Percentiles rank a stretch among this genome's conserved stretches.
These are phyloP conservation scores for Temnothorax nylanderi DNA, from an alignment of 1,140 invertebrate species.

Conservation along the genomic window DNA sequence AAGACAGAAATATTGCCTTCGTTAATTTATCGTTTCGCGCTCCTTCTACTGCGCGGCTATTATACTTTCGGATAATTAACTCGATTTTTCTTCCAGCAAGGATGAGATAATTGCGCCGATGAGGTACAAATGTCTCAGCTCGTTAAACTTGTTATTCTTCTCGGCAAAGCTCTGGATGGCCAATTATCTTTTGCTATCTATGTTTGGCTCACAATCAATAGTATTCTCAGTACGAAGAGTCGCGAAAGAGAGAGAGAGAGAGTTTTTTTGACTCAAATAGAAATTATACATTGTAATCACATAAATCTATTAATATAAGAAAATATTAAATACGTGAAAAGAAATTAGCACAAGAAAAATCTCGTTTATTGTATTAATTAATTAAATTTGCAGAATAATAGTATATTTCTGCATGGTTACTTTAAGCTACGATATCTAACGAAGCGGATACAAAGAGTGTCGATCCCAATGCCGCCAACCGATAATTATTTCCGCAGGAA, in stretches of 20 bases:
- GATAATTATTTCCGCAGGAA: slow-evolving; percentile 73
- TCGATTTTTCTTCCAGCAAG: slow-evolving; percentile 74
- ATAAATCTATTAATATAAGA: neutral
- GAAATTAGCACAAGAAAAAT: neutral
- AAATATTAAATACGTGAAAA: neutral
- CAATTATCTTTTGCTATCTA: slow-evolving; percentile 64
- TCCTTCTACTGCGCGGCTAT: slow-evolving; percentile 57
- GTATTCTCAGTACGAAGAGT: neutral
- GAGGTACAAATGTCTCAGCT: slow-evolving; percentile 74
- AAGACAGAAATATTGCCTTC: slow-evolving; percentile 72
- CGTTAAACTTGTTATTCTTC: slow-evolving; percentile 75
- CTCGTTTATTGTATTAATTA: neutral
- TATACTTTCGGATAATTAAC: slow-evolving; percentile 77
- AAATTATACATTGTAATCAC: neutral
- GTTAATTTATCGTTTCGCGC: slow-evolving; percentile 72
- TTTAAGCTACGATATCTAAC: slow-evolving; percentile 13
- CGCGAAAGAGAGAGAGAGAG: neutral
- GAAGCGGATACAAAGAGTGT: slow-evolving; percentile 20
- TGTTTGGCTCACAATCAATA: slow-evolving; percentile 39
- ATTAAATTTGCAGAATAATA: slow-evolving; percentile 17
- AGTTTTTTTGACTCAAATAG: neutral
- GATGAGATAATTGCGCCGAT: slow-evolving; percentile 75
- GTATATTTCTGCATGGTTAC: slow-evolving; percentile 1
- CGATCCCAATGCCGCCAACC: slow-evolving; percentile 7
- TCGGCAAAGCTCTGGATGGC: slow-evolving; percentile 55